phyloP scores from a whole-genome alignment of 2,888 invertebrate species.

The Caenorhabditis plicata region DNA sequence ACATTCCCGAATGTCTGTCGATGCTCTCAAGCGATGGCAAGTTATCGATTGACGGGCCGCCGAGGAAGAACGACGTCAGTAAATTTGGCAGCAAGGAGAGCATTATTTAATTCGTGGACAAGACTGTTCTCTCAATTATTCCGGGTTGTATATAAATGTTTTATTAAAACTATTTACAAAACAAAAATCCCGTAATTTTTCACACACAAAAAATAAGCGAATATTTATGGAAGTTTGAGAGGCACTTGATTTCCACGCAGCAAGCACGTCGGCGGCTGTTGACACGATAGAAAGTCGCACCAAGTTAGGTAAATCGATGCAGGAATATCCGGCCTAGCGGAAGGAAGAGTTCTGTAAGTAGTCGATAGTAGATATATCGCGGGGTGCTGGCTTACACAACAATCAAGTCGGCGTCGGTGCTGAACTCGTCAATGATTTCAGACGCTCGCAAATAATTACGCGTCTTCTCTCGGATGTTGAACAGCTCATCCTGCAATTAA shows the following conservation, averaged over 20 bases:
- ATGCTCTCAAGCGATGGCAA: conserved; percentile 23
- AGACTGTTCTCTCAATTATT: background rate
- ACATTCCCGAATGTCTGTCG: conserved; percentile 38
- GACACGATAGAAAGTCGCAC: conserved; percentile 26
- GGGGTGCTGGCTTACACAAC: conserved; percentile 11
- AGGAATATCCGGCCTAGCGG: conserved; percentile 28
- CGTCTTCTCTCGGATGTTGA: conserved; percentile 29
- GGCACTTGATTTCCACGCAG: conserved; percentile 33
- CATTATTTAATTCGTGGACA: conserved; percentile 17
- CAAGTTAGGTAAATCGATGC: conserved; percentile 26
- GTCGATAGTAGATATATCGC: background rate
- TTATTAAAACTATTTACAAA: too few species aligned
- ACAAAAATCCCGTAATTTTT: too few species aligned
- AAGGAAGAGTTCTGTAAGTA: conserved; percentile 23
- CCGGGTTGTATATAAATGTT: background rate
- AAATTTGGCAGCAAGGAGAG: conserved; percentile 46
- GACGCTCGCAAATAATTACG: conserved; percentile 24
- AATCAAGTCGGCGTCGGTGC: conserved; percentile 25
- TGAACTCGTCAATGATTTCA: conserved; percentile 26
- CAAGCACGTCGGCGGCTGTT: conserved; percentile 19
- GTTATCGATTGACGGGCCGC: conserved; percentile 16
- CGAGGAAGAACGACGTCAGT: conserved; percentile 32
- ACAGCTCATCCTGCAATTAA: conserved; percentile 20
- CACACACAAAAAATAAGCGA: background rate
- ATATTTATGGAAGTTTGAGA: conserved; percentile 17